Evolutionary conservation across 2,888 invertebrate genomes (phyloP), one percentile per base, ranked within the genome.

Genomic region (Biston stratarius): DNA sequence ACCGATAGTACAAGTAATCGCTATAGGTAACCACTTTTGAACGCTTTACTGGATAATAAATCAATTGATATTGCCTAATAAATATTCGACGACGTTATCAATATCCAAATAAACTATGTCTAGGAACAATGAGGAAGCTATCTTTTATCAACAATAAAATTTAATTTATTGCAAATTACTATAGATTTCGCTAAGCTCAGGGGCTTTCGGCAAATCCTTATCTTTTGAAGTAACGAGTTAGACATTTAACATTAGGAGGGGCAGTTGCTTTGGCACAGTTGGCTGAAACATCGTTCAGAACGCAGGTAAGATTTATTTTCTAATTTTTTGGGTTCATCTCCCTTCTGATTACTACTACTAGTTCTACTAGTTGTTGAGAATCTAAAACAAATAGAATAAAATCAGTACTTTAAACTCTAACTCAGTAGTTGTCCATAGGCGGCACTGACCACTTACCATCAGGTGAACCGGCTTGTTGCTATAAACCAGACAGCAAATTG

Each of bases 241-340:
- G 56, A 67, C 74, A 73, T 74, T 77, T 75, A 78, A 77, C 71
- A 55, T 73, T 53, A 36, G 15, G 38, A 40, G 44, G 34, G 33
- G 34, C 42, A 44, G 51, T 58, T 34, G 12, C 12, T 63, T 53
- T 42, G 70, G 47, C 85, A 87, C 76, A 84, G 64, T 63, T 67
- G 58, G 68, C 67, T 64, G 61, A 73, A 78, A 80, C 80, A 77
- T 72, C 77, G 74, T 66, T 49, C 62, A 72, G 71, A 77, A 72
- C 74, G 72, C 81, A 83, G 81, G 86, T 86, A 69, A 80, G 80
- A 6, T 47, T 33, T 52, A 56, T 45, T 64, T 56, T 40, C 0
- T 61, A 11, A 52, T 49, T 34, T 64, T 52, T 47, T 0, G 9
- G 33, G 11, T 2, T 52, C 38, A 45, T 24, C 33, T 11, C 33